A percentile compares a stretch with the other conserved stretches of the same genome.
phyloP scores from a whole-genome alignment of 2,888 invertebrate genomes.

The Atrina japonica region DNA sequence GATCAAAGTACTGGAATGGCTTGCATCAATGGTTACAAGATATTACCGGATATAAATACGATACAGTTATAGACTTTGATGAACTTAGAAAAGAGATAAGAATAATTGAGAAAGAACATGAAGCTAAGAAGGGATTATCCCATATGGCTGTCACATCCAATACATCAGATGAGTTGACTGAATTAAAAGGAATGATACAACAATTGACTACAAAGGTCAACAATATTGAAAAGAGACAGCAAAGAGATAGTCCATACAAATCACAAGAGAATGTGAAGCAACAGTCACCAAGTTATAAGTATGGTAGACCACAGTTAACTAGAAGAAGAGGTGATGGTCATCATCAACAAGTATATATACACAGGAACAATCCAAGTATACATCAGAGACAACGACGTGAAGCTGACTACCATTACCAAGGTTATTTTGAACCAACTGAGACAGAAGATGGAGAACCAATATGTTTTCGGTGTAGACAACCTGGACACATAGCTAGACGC shows the following conservation, averaged over 20 bases:
- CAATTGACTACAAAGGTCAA: too few species aligned
- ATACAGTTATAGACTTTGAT: neutral
- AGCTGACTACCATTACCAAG: too few species aligned
- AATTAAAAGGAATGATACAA: neutral
- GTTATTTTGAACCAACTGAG: too few species aligned
- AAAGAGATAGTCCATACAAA: too few species aligned
- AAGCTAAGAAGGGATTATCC: neutral
- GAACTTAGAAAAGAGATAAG: conserved; percentile 3
- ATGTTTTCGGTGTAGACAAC: conserved; percentile 7
- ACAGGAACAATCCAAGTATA: neutral
- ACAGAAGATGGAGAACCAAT: too few species aligned
- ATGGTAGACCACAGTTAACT: too few species aligned
- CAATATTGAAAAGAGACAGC: neutral
- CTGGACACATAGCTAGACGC: neutral
- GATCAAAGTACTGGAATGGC: conserved; percentile 10
- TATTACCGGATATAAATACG: conserved; percentile 11
- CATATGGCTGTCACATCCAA: too few species aligned
- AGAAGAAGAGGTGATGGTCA: too few species aligned
- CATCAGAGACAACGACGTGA: too few species aligned
- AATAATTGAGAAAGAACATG: conserved; percentile 5
- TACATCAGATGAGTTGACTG: neutral
- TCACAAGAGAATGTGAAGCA: too few species aligned
- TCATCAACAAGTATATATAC: too few species aligned
- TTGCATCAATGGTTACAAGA: conserved; percentile 1
- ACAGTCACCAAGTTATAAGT: too few species aligned